Evolutionary conservation across 1,140 invertebrate species (phyloP), one percentile per base, ranked within the genome.

Genomic region (Elymnias hypermnestra): DNA sequence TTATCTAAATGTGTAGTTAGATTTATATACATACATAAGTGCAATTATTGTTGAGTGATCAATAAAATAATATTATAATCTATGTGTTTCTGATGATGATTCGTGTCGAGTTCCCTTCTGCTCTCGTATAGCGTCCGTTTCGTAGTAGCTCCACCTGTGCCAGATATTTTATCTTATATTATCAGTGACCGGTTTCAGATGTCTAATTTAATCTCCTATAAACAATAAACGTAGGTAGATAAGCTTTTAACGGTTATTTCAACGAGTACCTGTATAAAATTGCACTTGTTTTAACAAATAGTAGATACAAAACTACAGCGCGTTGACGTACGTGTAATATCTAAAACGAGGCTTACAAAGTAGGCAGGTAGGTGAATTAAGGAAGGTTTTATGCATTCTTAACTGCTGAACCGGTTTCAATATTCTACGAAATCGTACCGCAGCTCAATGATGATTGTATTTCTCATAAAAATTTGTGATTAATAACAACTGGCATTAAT

Each of bases 1-100:
- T 77, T 74, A 74, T 62, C 63, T 75, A 77, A 70, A 77, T 77
- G 70, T 76, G 64, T 75, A 75, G 68, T 70, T 68, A 73, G 58
- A 56, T 50, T 64, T 68, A 73, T 65, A 57, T 63, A 68, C 50
- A 47, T 66, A 68, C 56, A 21, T 72, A 73, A 76, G 73, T 81
- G 72, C 67, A 76, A 79, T 73, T 72, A 64, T 76, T 76, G 68
- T 79, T 75, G 65, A 65, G 59, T 61, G 60, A 66, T 69, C 53
- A 67, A 73, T 70, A 63, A 72, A 67, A 54, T 40, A 59, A 53
- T 59, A 19, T 19, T 15, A 19, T 36, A 7, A 7, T n/a, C n/a
- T n/a, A 44, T 8, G 36, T 38, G 14, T 26, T 49, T 22, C 38
- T 28, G 25, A 5, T 5, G n/a, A 2, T 21, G 3, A 3, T 21